Evolutionary conservation across 2,888 invertebrate species (phyloP).

Genomic region (Calameuta pallipes): DNA sequence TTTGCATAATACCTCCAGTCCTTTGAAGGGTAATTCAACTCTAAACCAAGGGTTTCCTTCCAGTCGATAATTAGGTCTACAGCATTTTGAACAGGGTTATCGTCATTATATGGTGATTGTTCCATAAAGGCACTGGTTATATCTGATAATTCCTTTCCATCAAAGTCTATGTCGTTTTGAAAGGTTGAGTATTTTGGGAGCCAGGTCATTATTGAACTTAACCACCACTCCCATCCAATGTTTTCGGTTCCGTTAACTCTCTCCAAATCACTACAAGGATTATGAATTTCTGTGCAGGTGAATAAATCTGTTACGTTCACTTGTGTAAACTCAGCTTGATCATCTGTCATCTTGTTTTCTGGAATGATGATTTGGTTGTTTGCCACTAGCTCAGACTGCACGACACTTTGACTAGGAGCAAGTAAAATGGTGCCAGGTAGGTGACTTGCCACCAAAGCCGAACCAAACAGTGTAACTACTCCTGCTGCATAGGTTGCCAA

Average conservation of each 20-base stretch:
- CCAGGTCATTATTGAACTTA: slow-evolving; percentile 51
- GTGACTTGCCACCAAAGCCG: slow-evolving; percentile 67
- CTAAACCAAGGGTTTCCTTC: slow-evolving; percentile 45
- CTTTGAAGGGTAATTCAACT: slow-evolving; percentile 40
- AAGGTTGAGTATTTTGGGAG: slow-evolving; percentile 42
- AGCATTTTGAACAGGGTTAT: slow-evolving; percentile 29
- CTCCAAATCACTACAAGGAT: slow-evolving; percentile 25
- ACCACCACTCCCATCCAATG: slow-evolving; percentile 51
- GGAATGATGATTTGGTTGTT: not conserved
- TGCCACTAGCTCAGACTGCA: not conserved
- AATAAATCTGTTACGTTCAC: slow-evolving; percentile 12
- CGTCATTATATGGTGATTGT: not conserved
- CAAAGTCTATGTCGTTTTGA: slow-evolving; percentile 14
- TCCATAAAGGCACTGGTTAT: slow-evolving; percentile 24
- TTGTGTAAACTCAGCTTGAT: not conserved
- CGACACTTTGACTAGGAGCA: slow-evolving; percentile 31
- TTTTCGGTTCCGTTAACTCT: slow-evolving; percentile 15
- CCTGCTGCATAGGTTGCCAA: slow-evolving; percentile 73
- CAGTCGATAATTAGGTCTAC: slow-evolving; percentile 43
- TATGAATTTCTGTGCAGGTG: slow-evolving; percentile 16
- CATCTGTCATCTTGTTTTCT: not conserved
- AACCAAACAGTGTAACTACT: slow-evolving; percentile 72
- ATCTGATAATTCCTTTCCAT: slow-evolving; percentile 22
- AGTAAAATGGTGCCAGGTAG: slow-evolving; percentile 53
- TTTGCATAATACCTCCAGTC: slow-evolving; percentile 52